These are phyloP conservation scores for Mirounga angustirostris DNA, from an alignment of 2,113 vertebrate species.

Conservation along the genomic window DNA sequence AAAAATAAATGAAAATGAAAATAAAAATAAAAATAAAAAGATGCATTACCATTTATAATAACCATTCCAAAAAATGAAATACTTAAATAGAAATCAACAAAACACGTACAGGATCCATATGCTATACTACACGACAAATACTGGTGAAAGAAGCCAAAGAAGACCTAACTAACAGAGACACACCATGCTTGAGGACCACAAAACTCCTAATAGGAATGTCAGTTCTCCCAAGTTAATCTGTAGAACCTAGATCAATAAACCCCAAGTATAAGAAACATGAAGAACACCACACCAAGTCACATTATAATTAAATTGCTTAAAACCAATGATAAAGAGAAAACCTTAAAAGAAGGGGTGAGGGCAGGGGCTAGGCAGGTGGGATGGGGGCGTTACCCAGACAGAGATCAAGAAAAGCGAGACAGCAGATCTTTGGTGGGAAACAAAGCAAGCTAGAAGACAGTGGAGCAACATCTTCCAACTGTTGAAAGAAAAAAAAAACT, in stretches of 20 bases:
- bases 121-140: background rate
- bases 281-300: background rate
- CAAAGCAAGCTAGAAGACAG: background rate
- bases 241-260: background rate
- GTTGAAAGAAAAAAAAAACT: constrained; percentile 14
- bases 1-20: background rate
- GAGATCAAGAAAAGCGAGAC: background rate
- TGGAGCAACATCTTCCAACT: background rate
- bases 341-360: background rate
- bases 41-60: background rate
- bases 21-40: background rate
- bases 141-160: background rate
- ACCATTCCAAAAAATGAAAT: constrained; percentile 11
- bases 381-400: background rate
- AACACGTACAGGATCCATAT: background rate
- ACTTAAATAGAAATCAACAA: background rate
- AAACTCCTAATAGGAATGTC: background rate
- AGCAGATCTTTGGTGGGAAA: background rate
- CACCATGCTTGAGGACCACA: background rate
- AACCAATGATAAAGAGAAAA: background rate
- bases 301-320: background rate
- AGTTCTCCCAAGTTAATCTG: background rate
- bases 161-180: background rate
- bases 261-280: background rate
- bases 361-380: background rate